Percentiles rank a stretch among this genome's conserved stretches.
These are phyloP conservation scores for Pantherophis vulpinus DNA, from an alignment of 2,797 vertebrate species.

Conservation along the genomic window DNA sequence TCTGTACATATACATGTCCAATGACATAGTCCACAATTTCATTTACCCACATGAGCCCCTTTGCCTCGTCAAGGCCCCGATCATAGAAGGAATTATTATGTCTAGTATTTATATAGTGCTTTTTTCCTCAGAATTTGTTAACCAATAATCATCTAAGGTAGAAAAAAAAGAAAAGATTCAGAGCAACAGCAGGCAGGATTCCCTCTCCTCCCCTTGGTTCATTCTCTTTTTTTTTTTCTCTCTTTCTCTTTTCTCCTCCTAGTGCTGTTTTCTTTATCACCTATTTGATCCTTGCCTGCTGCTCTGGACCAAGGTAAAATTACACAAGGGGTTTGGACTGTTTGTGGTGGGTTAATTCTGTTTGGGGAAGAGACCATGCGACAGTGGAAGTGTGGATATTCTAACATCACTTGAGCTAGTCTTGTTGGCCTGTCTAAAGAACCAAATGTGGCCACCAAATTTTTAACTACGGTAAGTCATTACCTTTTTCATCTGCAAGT, in stretches of 20 bases:
- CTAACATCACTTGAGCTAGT: neutral
- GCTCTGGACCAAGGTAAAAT: constrained; percentile 81
- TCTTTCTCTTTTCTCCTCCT: constrained; percentile 21
- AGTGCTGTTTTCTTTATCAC: constrained; percentile 90
- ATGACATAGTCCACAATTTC: neutral
- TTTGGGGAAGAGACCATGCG: neutral
- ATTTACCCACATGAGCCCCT: neutral
- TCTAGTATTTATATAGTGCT: neutral
- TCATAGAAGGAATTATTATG: too few species aligned
- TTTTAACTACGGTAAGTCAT: neutral
- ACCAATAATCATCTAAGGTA: neutral
- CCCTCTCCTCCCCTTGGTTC: neutral
- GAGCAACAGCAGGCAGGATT: neutral
- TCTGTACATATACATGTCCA: too few species aligned
- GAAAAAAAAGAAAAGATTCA: neutral
- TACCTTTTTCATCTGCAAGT: neutral
- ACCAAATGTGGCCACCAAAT: neutral
- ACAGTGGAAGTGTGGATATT: neutral
- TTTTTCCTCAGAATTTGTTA: neutral
- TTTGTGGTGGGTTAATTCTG: neutral
- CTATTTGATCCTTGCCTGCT: constrained; percentile 89
- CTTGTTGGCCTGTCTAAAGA: neutral
- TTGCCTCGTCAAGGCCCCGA: neutral
- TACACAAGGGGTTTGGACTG: neutral
- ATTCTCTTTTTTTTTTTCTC: neutral